A percentile compares a stretch with the other conserved stretches of the same genome.
Conservation (phyloP, 2,888 invertebrate species). For the Cheilosia vernalis region DNA sequence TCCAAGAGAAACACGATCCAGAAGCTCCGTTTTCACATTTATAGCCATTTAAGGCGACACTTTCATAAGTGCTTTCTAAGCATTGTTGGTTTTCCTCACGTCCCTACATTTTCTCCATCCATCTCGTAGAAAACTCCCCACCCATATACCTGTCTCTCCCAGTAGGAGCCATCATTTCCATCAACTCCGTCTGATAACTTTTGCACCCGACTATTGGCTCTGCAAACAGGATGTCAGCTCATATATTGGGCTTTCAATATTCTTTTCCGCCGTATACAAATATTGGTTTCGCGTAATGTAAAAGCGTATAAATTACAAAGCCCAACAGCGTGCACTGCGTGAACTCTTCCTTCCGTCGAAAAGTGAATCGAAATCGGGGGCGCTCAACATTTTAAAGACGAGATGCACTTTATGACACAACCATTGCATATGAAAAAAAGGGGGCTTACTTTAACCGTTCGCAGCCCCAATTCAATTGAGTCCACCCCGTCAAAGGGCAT, state of each 20-base stretch:
- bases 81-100: no score
- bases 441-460: background rate
- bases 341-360: constrained; percentile 19
- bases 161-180: no score
- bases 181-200: background rate
- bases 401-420: background rate
- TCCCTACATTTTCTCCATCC: no score
- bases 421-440: background rate
- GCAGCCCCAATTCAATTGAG: constrained; percentile 3
- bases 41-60: no score
- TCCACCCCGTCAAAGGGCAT: constrained; percentile 9
- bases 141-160: no score
- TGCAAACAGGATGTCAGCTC: background rate
- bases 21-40: no score
- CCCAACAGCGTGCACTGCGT: background rate
- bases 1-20: no score
- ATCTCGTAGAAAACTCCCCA: no score
- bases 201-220: background rate
- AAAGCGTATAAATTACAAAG: constrained; percentile 16
- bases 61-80: no score
- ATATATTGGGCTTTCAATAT: background rate
- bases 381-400: background rate
- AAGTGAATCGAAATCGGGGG: background rate
- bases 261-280: constrained; percentile 3
- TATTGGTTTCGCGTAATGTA: constrained; percentile 16